Conservation (phyloP, 2,888 invertebrate genomes). For the Dryadula phaetusa region DNA sequence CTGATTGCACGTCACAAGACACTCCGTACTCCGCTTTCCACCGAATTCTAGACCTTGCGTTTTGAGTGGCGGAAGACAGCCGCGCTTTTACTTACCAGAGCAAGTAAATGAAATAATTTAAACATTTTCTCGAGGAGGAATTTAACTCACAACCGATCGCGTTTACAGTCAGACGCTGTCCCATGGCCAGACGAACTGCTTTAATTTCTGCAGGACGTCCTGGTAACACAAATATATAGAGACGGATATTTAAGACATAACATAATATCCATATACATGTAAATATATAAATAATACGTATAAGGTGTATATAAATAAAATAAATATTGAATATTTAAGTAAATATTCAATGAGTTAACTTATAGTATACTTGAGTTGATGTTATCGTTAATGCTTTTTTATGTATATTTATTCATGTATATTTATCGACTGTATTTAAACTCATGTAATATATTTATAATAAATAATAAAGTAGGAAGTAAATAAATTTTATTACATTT, state of each 20-base stretch:
- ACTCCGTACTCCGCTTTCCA: too few relatives aligned
- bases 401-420: not conserved
- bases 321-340: slow-evolving; percentile 11
- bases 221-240: not conserved
- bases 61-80: too few relatives aligned
- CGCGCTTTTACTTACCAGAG: too few relatives aligned
- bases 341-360: not conserved
- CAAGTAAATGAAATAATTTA: too few relatives aligned
- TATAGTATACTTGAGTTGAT: not conserved
- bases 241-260: not conserved
- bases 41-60: too few relatives aligned
- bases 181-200: too few relatives aligned
- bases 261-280: not conserved
- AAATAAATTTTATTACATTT: not conserved
- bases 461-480: not conserved
- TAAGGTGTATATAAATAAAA: not conserved
- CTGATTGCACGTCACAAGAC: too few relatives aligned
- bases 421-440: not conserved
- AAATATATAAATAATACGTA: too few relatives aligned
- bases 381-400: slow-evolving; percentile 2
- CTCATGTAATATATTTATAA: not conserved
- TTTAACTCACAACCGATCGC: too few relatives aligned
- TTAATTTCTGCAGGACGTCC: not conserved
- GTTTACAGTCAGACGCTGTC: too few relatives aligned
- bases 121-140: too few relatives aligned